Base-by-base conservation (phyloP, 2,888 invertebrate species). In the Stomorhina lunata region DNA sequence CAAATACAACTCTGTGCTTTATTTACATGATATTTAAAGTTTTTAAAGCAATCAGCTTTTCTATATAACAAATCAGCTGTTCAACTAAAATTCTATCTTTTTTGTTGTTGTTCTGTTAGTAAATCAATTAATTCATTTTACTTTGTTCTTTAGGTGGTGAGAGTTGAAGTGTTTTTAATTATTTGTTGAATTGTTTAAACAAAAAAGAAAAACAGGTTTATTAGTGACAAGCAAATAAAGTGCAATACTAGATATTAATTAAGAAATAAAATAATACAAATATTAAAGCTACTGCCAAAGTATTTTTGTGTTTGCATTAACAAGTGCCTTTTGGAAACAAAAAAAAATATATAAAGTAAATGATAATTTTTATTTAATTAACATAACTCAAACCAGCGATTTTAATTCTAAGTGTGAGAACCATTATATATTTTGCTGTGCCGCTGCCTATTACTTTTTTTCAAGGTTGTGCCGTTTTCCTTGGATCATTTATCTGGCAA, bases 381-480 rank as follows among this genome's bases (percentile, higher is more conserved):
- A 53, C 1, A 2, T 53, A 53, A 1, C 6, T 17, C 9, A 43
- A 17, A 43, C 17, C 7, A 7, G n/a, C 15, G 27, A 53, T 12
- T 37, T 10, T 10, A 7, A 10, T 10, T 15, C 15, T 15, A 3
- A 1, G 17, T 43, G 7, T 43, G 4, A 2, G 6, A 37, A 37
- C 37, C 15, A 34, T 37, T 17, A 29, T 20, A 15, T 50, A 40
- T 17, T 50, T 20, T 6, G 45, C 34, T 50, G 20, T 34, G 29
- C n/a, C 17, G 25, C 17, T 63, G 17, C 32, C 10, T 37, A 50
- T 6, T 6, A 12, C 12, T 4, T 50, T 27, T 45, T 20, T 2
- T 59, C 34, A 76, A 76, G 48, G 45, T 76, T 40, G 48, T 43
- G 15, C 55, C 32, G 17, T 43, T 63, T n/a, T 17, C 43, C 15